A percentile compares a stretch with the other conserved stretches of the same genome.
These are phyloP conservation scores for Sebastes hubbsi DNA, from an alignment of 2,797 vertebrate species.

Conservation along the genomic window DNA sequence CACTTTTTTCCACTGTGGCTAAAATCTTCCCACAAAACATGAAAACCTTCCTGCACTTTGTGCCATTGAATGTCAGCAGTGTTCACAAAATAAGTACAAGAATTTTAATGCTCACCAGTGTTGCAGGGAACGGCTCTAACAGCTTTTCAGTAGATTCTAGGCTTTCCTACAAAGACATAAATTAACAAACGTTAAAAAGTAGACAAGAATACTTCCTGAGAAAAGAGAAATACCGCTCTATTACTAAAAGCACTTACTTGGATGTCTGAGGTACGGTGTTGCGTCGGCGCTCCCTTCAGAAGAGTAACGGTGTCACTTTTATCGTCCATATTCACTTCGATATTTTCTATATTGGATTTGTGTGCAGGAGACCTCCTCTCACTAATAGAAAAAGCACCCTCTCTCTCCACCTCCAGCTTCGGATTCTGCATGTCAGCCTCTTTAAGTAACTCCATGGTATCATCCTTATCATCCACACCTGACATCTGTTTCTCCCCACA, in stretches of 20 bases:
- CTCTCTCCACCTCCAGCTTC: neutral
- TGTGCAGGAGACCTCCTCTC: slow-evolving; percentile 40
- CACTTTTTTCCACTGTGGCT: neutral
- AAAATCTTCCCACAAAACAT: neutral
- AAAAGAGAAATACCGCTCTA: neutral
- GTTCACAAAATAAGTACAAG: neutral
- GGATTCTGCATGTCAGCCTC: slow-evolving; percentile 53
- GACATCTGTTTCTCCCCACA: slow-evolving; percentile 47
- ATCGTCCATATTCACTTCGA: neutral
- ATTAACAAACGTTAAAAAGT: neutral
- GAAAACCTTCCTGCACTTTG: neutral
- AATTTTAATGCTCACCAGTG: slow-evolving; percentile 60
- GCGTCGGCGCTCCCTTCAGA: slow-evolving; percentile 30
- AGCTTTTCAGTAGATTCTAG: slow-evolving; percentile 86
- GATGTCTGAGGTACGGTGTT: slow-evolving; percentile 37
- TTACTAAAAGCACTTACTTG: slow-evolving; percentile 62
- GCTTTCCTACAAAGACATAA: slow-evolving; percentile 73
- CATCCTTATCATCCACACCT: slow-evolving; percentile 61
- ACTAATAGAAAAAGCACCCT: neutral
- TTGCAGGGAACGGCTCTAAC: slow-evolving; percentile 72
- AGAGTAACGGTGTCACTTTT: slow-evolving; percentile 53
- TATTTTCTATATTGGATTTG: slow-evolving; percentile 14
- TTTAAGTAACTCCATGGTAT: slow-evolving; percentile 83
- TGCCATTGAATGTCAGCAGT: neutral
- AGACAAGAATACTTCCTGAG: neutral